Base-by-base conservation (phyloP, 2,113 vertebrate species). In the Brachyhypopomus occidentalis region DNA sequence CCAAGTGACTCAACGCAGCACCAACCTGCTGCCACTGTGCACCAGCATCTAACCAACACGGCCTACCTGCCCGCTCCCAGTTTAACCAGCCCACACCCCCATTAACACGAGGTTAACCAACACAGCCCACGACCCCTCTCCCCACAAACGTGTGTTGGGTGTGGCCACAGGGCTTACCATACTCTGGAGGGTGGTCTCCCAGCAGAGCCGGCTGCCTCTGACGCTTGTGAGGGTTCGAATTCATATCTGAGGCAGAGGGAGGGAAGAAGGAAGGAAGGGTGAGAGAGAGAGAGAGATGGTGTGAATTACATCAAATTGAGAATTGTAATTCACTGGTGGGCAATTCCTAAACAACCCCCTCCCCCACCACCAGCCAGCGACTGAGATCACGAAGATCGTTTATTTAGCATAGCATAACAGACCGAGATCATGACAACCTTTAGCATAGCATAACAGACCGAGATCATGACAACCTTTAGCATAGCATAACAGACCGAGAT, bases 161-260 rank as follows among this genome's bases (percentile, higher is more conserved):
- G 80, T 64, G 45, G 55, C 56, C 36, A 72, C 41, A 45, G 72
- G 82, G 36, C 85, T 89, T 90, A 88, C 94, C 95, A 71, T 95
- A 96, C 89, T 97, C 96, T 52, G 95, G 94, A 3, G 95, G 95
- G 84, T 96, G 95, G 79, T 97, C 95, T 89, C 95, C 96, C 5
- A 96, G 90, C 58, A 96, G 94, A 64, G 96, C 95, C 60, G 95
- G 96, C 90, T 96, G 95, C 81, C 96, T 93, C 92, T 95, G 95
- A 20, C 96, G 93, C 91, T 97, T 97, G 90, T 95, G 96, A 36
- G 95, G 90, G 67, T 96, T 96, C 63, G 91, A 94, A 67, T 94
- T 94, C 16, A 94, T 93, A 87, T 97, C 96, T 92, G 92, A 95
- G 95, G 84, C 52, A 34, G 74, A 30, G 70, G 83, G 86, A 84